A percentile compares a stretch with the other conserved stretches of the same genome.
Evolutionary conservation across 2,888 invertebrate species (phyloP).

Genomic region (Pomacea canaliculata): DNA sequence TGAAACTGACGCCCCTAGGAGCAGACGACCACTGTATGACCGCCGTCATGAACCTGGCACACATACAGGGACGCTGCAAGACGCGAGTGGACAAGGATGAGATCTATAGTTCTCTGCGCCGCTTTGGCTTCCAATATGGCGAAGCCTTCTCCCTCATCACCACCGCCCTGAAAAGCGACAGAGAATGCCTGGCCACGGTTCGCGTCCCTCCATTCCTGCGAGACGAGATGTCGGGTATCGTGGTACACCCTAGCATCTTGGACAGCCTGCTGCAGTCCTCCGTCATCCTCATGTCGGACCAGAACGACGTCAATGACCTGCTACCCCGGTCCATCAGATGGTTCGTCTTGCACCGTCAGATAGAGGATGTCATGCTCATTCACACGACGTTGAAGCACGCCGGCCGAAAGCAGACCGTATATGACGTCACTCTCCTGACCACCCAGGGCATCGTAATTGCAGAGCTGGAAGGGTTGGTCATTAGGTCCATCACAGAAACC

Average conservation of each 20-base stretch:
- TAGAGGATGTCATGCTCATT: constrained; percentile 40
- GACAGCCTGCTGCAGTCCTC: constrained; percentile 47
- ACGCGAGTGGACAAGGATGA: constrained; percentile 27
- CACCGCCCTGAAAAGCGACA: constrained; percentile 33
- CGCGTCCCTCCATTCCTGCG: constrained; percentile 33
- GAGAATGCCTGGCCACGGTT: constrained; percentile 41
- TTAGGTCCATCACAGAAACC: constrained; percentile 30
- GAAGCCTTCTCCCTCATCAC: constrained; percentile 30
- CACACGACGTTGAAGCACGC: constrained; percentile 33
- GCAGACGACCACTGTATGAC: constrained; percentile 8
- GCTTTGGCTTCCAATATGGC: constrained; percentile 32
- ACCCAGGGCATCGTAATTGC: constrained; percentile 43
- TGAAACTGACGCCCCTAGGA: constrained; percentile 23
- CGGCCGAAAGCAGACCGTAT: constrained; percentile 29
- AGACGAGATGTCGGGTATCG: constrained; percentile 34
- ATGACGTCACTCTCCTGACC: constrained; percentile 41
- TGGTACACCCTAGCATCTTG: constrained; percentile 45
- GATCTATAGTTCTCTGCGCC: constrained; percentile 24
- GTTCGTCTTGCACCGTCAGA: constrained; percentile 33
- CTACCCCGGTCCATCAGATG: constrained; percentile 40
- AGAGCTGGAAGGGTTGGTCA: constrained; percentile 37
- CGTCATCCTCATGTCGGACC: constrained; percentile 32
- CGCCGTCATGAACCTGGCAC: constrained; percentile 27
- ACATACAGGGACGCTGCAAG: constrained; percentile 29
- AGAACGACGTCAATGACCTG: constrained; percentile 29